A percentile compares a stretch with the other conserved stretches of the same genome.
These are phyloP conservation scores for Scytalopus superciliaris DNA, from an alignment of 2,113 vertebrate species.

Conservation along the genomic window DNA sequence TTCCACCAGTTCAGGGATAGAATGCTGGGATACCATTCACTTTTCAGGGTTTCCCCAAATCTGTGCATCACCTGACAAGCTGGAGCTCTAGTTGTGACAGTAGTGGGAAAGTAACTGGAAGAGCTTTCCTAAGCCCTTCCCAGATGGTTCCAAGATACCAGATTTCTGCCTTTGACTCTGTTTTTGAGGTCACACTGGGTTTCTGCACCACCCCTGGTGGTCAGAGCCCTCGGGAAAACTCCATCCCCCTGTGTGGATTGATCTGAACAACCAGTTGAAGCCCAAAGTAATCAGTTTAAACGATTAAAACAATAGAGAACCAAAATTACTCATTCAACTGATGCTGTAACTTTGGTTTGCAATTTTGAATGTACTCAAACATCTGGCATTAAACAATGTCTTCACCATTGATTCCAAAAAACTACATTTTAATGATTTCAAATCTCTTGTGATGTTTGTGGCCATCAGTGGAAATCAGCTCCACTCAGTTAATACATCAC, in stretches of 20 bases:
- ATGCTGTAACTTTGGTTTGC: neutral
- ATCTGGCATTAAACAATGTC: neutral
- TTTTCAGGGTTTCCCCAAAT: neutral
- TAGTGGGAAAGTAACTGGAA: neutral
- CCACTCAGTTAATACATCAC: neutral
- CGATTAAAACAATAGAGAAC: neutral
- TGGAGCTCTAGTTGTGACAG: neutral
- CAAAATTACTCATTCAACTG: neutral
- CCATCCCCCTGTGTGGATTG: accelerated
- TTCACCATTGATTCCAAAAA: neutral
- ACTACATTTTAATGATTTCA: neutral
- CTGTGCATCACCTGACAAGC: neutral
- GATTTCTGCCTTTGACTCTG: neutral
- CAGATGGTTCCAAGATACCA: neutral
- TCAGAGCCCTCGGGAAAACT: neutral
- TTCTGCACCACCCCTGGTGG: neutral
- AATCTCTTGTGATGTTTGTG: constrained; percentile 1
- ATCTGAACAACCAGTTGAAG: neutral
- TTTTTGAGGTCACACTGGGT: neutral
- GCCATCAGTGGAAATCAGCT: neutral
- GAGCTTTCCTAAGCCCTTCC: neutral
- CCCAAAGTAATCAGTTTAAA: neutral
- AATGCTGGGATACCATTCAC: neutral
- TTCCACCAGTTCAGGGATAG: neutral
- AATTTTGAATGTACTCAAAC: neutral